A percentile compares a stretch with the other conserved stretches of the same genome.
Conservation (phyloP, 2,888 invertebrate species). For the Piscicola geometra region DNA sequence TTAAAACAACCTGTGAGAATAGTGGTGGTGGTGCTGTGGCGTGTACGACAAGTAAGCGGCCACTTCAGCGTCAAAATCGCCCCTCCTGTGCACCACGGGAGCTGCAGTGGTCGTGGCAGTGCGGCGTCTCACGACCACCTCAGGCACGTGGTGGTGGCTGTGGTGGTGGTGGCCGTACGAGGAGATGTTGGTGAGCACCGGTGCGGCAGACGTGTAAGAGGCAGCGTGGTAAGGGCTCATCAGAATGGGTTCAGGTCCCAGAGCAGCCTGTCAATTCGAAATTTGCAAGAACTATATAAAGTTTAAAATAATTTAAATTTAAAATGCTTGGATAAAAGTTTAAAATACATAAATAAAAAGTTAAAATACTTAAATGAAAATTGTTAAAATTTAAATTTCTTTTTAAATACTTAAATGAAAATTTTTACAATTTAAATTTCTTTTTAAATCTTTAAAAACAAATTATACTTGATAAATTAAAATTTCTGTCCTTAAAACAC, state of each 20-base stretch:
- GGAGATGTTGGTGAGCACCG: neutral
- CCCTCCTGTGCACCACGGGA: constrained; percentile 5
- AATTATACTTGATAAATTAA: too few species aligned
- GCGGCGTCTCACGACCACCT: neutral
- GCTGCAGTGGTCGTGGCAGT: neutral
- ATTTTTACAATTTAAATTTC: too few species aligned
- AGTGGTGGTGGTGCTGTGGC: constrained; percentile 13
- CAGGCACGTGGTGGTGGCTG: neutral
- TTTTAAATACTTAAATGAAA: too few species aligned
- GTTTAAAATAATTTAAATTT: too few species aligned
- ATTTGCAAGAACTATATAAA: too few species aligned
- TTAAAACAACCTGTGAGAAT: constrained; percentile 7
- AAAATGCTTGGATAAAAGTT: too few species aligned
- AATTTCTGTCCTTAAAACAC: too few species aligned
- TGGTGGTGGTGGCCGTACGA: constrained; percentile 2
- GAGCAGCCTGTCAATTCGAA: neutral
- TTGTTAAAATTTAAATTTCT: too few species aligned
- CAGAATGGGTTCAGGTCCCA: constrained; percentile 4
- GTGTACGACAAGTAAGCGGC: constrained; percentile 11
- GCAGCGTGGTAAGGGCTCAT: neutral
- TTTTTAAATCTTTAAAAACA: too few species aligned
- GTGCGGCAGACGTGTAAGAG: neutral
- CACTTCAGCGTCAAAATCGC: constrained; percentile 7
- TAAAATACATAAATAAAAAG: too few species aligned
- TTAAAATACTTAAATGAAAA: too few species aligned